A percentile compares a stretch with the other conserved stretches of the same genome.
phyloP scores from a whole-genome alignment of 1,140 invertebrate species.

The Argopecten irradians region DNA sequence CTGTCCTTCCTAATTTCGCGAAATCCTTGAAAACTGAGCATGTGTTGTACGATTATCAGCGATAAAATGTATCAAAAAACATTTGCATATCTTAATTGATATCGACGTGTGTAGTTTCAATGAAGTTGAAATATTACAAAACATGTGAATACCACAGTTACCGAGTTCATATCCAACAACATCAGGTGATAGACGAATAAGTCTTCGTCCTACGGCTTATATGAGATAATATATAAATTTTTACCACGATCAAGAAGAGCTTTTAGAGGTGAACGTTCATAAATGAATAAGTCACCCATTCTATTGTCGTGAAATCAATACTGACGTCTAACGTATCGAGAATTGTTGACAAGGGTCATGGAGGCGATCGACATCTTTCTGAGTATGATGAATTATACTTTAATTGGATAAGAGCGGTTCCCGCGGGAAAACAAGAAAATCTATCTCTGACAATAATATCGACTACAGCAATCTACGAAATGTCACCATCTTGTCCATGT shows the following conservation, averaged over 20 bases:
- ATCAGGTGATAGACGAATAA: neutral
- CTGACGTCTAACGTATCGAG: neutral
- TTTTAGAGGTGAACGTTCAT: neutral
- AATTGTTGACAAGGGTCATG: neutral
- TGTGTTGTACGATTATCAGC: too few species aligned
- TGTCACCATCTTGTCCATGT: too few species aligned
- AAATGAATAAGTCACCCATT: neutral
- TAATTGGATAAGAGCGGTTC: neutral
- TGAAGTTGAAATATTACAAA: too few species aligned
- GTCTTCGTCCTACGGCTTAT: neutral
- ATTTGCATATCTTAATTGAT: too few species aligned
- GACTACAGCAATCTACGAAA: neutral
- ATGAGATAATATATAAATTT: neutral
- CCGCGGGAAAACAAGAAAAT: neutral
- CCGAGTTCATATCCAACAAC: too few species aligned
- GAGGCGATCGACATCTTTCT: neutral
- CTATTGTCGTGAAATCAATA: neutral
- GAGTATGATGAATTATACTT: slow-evolving; percentile 18
- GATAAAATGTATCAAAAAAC: too few species aligned
- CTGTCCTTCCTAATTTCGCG: too few species aligned
- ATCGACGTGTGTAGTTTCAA: too few species aligned
- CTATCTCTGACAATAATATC: neutral
- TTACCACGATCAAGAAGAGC: neutral
- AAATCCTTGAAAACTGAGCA: too few species aligned
- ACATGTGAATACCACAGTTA: too few species aligned